Conservation (phyloP, 2,797 vertebrate species). For the Tadarida brasiliensis region DNA sequence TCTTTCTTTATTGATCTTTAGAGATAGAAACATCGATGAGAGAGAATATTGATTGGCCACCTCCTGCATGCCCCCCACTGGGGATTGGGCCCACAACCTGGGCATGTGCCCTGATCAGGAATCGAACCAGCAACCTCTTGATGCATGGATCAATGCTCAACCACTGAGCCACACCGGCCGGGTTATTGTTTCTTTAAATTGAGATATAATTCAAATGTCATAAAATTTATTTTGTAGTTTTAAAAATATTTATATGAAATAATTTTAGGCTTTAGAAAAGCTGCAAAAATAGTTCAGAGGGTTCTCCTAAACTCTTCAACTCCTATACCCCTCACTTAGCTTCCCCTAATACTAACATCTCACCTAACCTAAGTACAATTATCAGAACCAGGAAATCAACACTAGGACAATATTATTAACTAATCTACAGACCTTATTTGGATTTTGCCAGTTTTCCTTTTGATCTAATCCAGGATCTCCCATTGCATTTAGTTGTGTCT, state of each 20-base stretch:
- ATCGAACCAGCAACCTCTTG: no score
- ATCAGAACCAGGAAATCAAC: conserved; percentile 21
- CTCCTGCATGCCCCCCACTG: no score
- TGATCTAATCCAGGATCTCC: not conserved
- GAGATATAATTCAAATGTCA: not conserved
- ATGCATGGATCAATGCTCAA: no score
- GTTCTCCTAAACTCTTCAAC: not conserved
- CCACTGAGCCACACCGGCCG: no score
- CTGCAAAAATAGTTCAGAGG: conserved; percentile 12
- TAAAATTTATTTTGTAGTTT: not conserved
- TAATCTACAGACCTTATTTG: not conserved
- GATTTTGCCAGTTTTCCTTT: conserved; percentile 2
- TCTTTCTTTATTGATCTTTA: no score
- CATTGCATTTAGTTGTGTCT: not conserved
- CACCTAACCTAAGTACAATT: not conserved
- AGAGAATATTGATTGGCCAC: no score
- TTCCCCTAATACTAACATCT: not conserved
- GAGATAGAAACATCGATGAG: no score
- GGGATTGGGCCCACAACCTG: no score
- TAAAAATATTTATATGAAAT: conserved; percentile 5
- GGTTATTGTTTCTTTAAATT: no score
- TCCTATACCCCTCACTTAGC: not conserved
- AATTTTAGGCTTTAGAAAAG: conserved; percentile 17
- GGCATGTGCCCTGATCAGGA: no score
- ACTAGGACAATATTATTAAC: not conserved